These are phyloP conservation scores for Malacosoma neustria DNA, from an alignment of 2,888 invertebrate species.

Conservation along the genomic window DNA sequence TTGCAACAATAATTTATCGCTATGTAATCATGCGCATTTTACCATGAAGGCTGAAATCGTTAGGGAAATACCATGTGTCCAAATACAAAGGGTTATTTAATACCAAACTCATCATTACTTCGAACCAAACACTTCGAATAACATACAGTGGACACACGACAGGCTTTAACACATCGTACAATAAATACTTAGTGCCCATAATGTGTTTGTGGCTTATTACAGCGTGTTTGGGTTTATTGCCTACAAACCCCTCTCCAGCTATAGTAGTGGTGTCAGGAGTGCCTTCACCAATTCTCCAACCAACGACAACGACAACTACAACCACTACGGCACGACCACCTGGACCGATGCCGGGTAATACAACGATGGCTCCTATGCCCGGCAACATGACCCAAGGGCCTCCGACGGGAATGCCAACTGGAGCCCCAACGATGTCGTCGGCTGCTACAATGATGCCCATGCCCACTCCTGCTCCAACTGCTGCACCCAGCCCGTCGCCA, in stretches of 20 bases:
- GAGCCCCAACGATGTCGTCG: conserved; percentile 8
- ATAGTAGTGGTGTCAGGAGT: conserved; percentile 45
- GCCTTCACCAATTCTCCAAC: conserved; percentile 53
- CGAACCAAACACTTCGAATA: conserved; percentile 13
- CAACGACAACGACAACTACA: conserved; percentile 36
- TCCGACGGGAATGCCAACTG: conserved; percentile 12
- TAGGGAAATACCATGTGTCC: conserved; percentile 62
- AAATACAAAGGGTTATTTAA: conserved; percentile 57
- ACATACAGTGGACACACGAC: conserved; percentile 17
- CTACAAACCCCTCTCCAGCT: conserved; percentile 37
- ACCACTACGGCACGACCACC: conserved; percentile 16
- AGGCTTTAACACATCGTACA: conserved; percentile 9
- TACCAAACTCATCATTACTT: conserved; percentile 34
- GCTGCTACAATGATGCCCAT: conserved; percentile 9
- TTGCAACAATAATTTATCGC: conserved; percentile 68
- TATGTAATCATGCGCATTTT: conserved; percentile 49
- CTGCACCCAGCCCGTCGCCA: conserved; percentile 11
- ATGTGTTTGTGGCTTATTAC: conserved; percentile 71
- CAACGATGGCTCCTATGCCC: conserved; percentile 11
- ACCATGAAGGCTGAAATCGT: conserved; percentile 68
- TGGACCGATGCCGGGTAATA: conserved; percentile 11
- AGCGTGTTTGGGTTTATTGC: conserved; percentile 60
- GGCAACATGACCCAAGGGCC: conserved; percentile 11
- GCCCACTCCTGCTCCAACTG: conserved; percentile 10
- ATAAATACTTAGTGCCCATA: conserved; percentile 1